Evolutionary conservation across 2,113 vertebrate species (phyloP).

Genomic region (Lucifuga dentata): DNA sequence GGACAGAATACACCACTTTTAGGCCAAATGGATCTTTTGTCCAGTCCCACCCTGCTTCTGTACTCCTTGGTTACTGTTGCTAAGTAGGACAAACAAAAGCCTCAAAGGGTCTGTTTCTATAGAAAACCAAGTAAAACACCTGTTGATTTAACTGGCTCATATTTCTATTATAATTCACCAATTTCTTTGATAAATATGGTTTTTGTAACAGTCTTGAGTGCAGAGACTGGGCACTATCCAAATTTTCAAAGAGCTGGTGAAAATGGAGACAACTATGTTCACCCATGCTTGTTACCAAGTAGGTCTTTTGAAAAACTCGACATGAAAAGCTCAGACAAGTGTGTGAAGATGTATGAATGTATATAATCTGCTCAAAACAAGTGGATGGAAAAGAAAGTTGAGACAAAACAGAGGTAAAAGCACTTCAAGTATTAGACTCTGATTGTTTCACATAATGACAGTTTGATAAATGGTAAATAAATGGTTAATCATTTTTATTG

Average conservation of each 20-base stretch:
- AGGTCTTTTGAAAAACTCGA: not conserved
- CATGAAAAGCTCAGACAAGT: too few relatives aligned
- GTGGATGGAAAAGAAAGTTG: too few relatives aligned
- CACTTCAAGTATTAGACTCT: too few relatives aligned
- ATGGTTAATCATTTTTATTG: too few relatives aligned
- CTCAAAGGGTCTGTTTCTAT: constrained; percentile 35
- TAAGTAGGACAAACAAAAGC: constrained; percentile 49
- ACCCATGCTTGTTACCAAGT: too few relatives aligned
- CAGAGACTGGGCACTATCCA: not conserved
- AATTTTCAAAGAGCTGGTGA: not conserved
- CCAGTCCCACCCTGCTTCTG: constrained; percentile 21
- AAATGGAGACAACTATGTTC: not conserved
- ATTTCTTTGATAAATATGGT: constrained; percentile 1
- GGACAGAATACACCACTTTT: constrained; percentile 27
- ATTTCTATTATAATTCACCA: constrained; percentile 30
- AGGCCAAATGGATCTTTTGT: constrained; percentile 46
- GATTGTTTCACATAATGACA: too few relatives aligned
- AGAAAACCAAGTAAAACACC: constrained; percentile 31
- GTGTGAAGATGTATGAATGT: too few relatives aligned
- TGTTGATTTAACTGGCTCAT: constrained; percentile 51
- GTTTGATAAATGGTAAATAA: too few relatives aligned
- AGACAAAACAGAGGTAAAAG: too few relatives aligned
- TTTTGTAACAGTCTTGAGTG: not conserved
- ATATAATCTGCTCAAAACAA: too few relatives aligned
- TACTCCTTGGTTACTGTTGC: constrained; percentile 59